Evolutionary conservation across 1,140 invertebrate genomes (phyloP).

Genomic region (Brachystomella parvula): DNA sequence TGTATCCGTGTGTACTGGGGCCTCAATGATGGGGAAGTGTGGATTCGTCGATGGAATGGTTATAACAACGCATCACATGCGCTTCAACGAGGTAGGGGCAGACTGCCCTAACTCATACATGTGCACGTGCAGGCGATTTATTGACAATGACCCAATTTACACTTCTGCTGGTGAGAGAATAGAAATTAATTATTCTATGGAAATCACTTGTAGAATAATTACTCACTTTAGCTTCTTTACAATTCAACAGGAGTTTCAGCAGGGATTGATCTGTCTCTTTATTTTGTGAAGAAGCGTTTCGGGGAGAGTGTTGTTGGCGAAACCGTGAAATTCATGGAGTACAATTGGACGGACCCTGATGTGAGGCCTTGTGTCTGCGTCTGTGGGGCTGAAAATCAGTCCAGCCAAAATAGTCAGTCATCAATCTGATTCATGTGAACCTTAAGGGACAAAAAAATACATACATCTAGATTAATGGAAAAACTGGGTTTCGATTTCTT

Average conservation of each 20-base stretch:
- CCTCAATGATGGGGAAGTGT: conserved; percentile 4
- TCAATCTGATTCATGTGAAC: not conserved
- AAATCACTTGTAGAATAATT: not conserved
- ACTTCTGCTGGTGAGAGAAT: conserved; percentile 18
- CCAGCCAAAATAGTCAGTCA: not conserved
- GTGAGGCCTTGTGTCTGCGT: not conserved
- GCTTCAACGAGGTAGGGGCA: conserved; percentile 11
- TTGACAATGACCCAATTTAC: conserved; percentile 15
- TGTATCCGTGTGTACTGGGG: conserved; percentile 20
- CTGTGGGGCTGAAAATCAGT: not conserved
- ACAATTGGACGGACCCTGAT: conserved; percentile 17
- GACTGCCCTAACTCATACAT: conserved; percentile 19
- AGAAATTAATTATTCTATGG: not conserved
- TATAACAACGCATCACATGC: conserved; percentile 17
- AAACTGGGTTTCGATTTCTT: no score
- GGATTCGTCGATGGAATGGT: conserved; percentile 8
- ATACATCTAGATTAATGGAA: no score
- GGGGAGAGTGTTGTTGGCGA: not conserved
- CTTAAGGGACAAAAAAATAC: no score
- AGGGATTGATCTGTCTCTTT: conserved; percentile 17
- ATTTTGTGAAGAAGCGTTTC: conserved; percentile 15
- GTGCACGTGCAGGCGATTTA: conserved; percentile 19
- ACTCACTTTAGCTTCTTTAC: not conserved
- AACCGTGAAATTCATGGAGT: conserved; percentile 16
- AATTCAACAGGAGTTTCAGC: conserved; percentile 15